Percentiles rank a stretch among this genome's conserved stretches.
Conservation (phyloP, 2,888 invertebrate species). For the Willowsia nigromaculata region DNA sequence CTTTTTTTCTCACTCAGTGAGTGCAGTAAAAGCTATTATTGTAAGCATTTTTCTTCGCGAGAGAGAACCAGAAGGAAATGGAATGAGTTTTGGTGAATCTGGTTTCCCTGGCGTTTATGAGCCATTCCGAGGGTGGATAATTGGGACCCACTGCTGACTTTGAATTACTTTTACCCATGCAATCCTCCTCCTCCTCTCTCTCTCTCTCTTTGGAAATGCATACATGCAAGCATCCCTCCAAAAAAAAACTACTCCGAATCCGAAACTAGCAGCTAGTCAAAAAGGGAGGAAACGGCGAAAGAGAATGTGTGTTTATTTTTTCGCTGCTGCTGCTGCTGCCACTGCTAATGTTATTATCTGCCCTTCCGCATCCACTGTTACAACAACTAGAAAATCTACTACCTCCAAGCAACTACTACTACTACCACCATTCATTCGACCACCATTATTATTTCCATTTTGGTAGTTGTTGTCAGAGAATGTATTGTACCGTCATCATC, state of each 20-base stretch:
- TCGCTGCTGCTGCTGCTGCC: background rate
- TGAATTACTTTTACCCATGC: slow-evolving; percentile 77
- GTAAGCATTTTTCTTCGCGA: background rate
- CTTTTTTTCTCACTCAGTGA: background rate
- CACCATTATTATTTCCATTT: background rate
- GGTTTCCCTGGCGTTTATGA: slow-evolving; percentile 78
- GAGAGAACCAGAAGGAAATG: slow-evolving; percentile 68
- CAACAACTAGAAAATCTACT: too few relatives aligned
- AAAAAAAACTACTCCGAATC: background rate
- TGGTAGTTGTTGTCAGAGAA: background rate
- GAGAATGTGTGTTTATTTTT: background rate
- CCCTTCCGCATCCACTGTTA: background rate
- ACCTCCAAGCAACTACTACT: too few relatives aligned
- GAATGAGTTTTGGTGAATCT: slow-evolving; percentile 77
- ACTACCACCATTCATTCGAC: background rate
- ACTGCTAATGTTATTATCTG: background rate
- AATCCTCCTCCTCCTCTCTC: background rate
- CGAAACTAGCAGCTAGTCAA: background rate
- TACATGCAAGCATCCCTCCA: background rate
- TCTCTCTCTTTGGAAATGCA: background rate
- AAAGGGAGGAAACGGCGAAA: background rate
- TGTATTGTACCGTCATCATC: slow-evolving; percentile 15
- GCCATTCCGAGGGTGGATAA: slow-evolving; percentile 76
- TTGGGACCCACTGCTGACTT: slow-evolving; percentile 77
- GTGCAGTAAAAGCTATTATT: background rate